Percentiles rank a stretch among this genome's conserved stretches.
phyloP scores from a whole-genome alignment of 1,140 invertebrate species.

The Plectrocnemia conspersa region DNA sequence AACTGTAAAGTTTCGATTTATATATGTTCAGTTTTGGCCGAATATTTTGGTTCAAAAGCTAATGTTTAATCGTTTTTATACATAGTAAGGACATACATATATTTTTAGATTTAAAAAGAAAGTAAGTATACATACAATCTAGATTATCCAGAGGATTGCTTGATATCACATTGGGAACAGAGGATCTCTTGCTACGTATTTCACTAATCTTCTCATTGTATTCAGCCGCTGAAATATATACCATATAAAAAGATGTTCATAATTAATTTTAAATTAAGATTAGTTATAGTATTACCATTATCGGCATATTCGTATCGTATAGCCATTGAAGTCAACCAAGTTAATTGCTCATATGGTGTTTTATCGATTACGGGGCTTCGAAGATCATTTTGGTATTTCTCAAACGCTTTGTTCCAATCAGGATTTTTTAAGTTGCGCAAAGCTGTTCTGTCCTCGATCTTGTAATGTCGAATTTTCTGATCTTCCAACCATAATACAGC shows the following conservation, averaged over 20 bases:
- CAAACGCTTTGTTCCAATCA: constrained; percentile 69
- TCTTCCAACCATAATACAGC: constrained; percentile 89
- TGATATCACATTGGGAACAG: constrained; percentile 64
- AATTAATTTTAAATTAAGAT: too few relatives aligned
- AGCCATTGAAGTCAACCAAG: constrained; percentile 84
- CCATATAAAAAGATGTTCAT: constrained; percentile 10
- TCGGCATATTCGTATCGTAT: constrained; percentile 78
- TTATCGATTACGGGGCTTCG: constrained; percentile 55
- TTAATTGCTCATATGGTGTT: constrained; percentile 60
- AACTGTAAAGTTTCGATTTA: too few relatives aligned
- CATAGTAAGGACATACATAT: constrained; percentile 9
- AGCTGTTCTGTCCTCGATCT: constrained; percentile 72
- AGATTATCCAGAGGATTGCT: constrained; percentile 79
- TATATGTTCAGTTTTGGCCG: too few relatives aligned
- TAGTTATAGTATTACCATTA: constrained; percentile 73
- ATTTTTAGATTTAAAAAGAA: background rate
- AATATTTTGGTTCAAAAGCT: too few relatives aligned
- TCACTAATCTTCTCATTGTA: constrained; percentile 64
- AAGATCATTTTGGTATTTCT: constrained; percentile 72
- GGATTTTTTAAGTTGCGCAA: constrained; percentile 59
- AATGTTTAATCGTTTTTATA: too few relatives aligned
- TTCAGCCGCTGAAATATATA: constrained; percentile 58
- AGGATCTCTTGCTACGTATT: constrained; percentile 52
- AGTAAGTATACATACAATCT: constrained; percentile 66
- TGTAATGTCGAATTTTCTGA: constrained; percentile 87